Conservation (phyloP, 2,888 invertebrate genomes). For the Pseudanteris insignis region DNA sequence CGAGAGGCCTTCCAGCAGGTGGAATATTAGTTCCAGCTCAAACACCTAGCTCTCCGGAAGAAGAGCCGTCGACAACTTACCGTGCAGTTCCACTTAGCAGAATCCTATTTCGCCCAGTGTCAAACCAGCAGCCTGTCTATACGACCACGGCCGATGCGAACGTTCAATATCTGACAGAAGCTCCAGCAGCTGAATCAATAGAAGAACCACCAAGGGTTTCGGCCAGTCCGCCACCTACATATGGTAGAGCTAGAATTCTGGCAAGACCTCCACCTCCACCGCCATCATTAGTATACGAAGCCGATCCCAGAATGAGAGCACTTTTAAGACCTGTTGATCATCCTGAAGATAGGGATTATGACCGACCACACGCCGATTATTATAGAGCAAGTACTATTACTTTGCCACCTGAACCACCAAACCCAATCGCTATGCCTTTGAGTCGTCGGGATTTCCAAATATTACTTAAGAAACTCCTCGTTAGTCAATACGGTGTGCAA, state of each 20-base stretch:
- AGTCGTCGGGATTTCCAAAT: slow-evolving; percentile 77
- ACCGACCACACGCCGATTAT: slow-evolving; percentile 52
- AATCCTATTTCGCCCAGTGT: slow-evolving; percentile 52
- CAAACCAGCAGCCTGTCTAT: slow-evolving; percentile 53
- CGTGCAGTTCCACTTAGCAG: slow-evolving; percentile 52
- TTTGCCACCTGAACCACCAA: slow-evolving; percentile 68
- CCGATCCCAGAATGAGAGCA: slow-evolving; percentile 48
- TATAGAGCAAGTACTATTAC: slow-evolving; percentile 52
- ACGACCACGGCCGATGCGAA: slow-evolving; percentile 56
- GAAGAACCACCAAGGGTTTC: slow-evolving; percentile 51
- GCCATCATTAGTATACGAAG: slow-evolving; percentile 36
- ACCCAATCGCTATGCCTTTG: slow-evolving; percentile 74
- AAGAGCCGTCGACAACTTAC: slow-evolving; percentile 50
- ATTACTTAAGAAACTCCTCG: slow-evolving; percentile 73
- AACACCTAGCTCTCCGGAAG: slow-evolving; percentile 49
- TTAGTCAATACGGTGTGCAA: slow-evolving; percentile 69
- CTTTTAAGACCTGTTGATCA: slow-evolving; percentile 51
- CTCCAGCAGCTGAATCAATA: slow-evolving; percentile 51
- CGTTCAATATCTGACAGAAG: slow-evolving; percentile 59
- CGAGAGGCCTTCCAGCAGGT: slow-evolving; percentile 53
- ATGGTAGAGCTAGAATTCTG: slow-evolving; percentile 52
- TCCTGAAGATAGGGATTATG: slow-evolving; percentile 45
- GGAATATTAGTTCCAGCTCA: slow-evolving; percentile 53
- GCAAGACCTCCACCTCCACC: slow-evolving; percentile 45
- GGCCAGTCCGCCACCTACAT: slow-evolving; percentile 48